phyloP scores from a whole-genome alignment of 37 sponge, comb jelly and placozoan species.

The Dysidea cf. avara region DNA sequence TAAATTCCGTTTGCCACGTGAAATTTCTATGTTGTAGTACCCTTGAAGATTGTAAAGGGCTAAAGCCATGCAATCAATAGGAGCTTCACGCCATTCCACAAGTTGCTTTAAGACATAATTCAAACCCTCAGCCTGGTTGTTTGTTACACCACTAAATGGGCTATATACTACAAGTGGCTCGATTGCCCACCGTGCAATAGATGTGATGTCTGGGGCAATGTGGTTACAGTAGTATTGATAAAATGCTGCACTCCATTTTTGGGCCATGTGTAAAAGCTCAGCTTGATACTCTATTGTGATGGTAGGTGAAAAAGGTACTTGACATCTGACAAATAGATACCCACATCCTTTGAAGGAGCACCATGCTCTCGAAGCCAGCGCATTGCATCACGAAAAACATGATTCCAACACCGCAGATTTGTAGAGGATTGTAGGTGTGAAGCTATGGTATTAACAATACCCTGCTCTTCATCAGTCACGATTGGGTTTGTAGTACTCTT shows the following conservation, averaged over 20 bases:
- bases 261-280: too few species aligned
- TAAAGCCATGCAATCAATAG: slow-evolving; percentile 45
- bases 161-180: slow-evolving; percentile 31
- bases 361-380: slow-evolving; percentile 7
- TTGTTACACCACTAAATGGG: slow-evolving; percentile 39
- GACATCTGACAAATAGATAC: slow-evolving; percentile 31
- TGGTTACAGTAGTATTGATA: slow-evolving; percentile 22
- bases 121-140: slow-evolving; percentile 40
- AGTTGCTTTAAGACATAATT: slow-evolving; percentile 36
- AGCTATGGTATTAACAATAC: slow-evolving; percentile 25
- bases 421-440: slow-evolving; percentile 17
- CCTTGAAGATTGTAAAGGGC: too few species aligned
- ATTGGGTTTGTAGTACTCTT: slow-evolving; percentile 19
- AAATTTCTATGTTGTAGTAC: too few species aligned
- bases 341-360: slow-evolving; percentile 7
- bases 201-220: slow-evolving; percentile 31
- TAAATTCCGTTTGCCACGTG: slow-evolving; percentile 28
- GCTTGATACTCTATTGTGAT: slow-evolving; percentile 18
- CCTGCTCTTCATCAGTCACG: slow-evolving; percentile 47
- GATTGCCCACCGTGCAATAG: slow-evolving; percentile 42
- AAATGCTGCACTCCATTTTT: slow-evolving; percentile 38
- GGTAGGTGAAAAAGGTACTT: slow-evolving; percentile 26
- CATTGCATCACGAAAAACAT: slow-evolving; percentile 28
- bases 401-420: slow-evolving; percentile 46
- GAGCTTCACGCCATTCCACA: slow-evolving; percentile 28